Base-by-base conservation (phyloP, 2,888 invertebrate genomes). In the Dugesia japonica region DNA sequence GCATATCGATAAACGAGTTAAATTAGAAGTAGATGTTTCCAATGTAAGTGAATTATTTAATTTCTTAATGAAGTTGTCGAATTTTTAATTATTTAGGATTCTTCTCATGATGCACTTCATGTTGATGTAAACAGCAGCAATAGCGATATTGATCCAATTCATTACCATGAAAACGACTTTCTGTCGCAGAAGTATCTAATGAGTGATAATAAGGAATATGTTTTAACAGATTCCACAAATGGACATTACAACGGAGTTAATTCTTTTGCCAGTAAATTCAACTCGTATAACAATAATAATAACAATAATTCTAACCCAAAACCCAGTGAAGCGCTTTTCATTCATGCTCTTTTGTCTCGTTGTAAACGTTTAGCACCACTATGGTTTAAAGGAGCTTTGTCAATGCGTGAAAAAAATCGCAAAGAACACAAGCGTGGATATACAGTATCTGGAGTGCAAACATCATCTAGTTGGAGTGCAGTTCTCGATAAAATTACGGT, bases 321-420 rank as follows among this genome's bases (percentile, higher is more conserved):
- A 71, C 72, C 72, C 27, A 77, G 77, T 72, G 77, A 77, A 42
- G 77, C 77, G 28, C 42, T 77, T 42, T 77, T 77, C 28, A 75
- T 77, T n/a, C 72, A 56, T 23, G 28, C 56, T 28, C 28, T 77
- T 4, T 56, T 77, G 4, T n/a, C 28, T 1, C 71, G 76, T 20
- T 77, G 75, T 71, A 77, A 78, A 42, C 71, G 74, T 15, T 42
- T 78, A 26, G 78, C 78, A 38, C 72, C 76, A n/a, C 74, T 78
- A 15, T 74, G 78, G 78, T 78, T 78, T 28, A 73, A 74, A 26
- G 74, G 78, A 20, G 78, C 78, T 17, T 31, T 31, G n/a, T 78
- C 78, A 28, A 73, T 78, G 78, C 42, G 77, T 28, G 78, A 77
- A 27, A 78, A 78, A 56, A 78, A 78, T 38, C 75, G 77, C 17